Base-by-base conservation (phyloP, 2,113 vertebrate genomes). In the Notiomystis cincta region DNA sequence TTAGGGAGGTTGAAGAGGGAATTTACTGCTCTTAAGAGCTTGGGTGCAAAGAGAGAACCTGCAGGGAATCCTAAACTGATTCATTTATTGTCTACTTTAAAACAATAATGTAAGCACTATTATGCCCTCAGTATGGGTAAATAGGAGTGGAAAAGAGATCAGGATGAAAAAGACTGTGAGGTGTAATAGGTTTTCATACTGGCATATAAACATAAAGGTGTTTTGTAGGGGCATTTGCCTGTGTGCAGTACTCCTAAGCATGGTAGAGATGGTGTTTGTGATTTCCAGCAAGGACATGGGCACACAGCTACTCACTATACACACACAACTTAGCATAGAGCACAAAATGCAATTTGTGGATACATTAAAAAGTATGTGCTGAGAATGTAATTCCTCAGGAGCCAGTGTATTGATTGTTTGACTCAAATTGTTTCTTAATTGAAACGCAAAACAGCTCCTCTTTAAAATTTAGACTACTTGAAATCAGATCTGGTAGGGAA, bases 161-260 rank as follows among this genome's bases (percentile, higher is more conserved):
- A 10, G 31, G 22, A 58, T 67, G 57, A 60, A 82, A 60, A 82
- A n/a, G n/a, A 7, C n/a, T 8, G 6, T 14, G 42, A 61, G 42
- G 9, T 18, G 10, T 69, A 35, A 38, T 24, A 48, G 7, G 27
- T 22, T 50, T 15, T 33, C 6, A 9, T n/a, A 23, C 19, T 31
- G 53, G 25, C 30, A 27, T 45, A 19, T 11, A 69, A 77, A 20
- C 45, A 38, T 17, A 37, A 45, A 15, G 5, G 4, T 3, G 0
- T 38, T 76, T 72, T 50, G 15, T 20, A 27, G 42, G 57, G 37
- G 8, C 8, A 9, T 50, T 69, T 88, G 42, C 38, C 35, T 27
- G 1, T 5, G 8, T 30, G 58, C 28, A 13, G 13, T 15, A 20
- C 42, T 69, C 54, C n/a, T 0, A 3, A 4, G 24, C 0, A 1